A percentile compares a stretch with the other conserved stretches of the same genome.
Evolutionary conservation across 2,797 vertebrate species (phyloP).

Genomic region (Geotrypetes seraphini): DNA sequence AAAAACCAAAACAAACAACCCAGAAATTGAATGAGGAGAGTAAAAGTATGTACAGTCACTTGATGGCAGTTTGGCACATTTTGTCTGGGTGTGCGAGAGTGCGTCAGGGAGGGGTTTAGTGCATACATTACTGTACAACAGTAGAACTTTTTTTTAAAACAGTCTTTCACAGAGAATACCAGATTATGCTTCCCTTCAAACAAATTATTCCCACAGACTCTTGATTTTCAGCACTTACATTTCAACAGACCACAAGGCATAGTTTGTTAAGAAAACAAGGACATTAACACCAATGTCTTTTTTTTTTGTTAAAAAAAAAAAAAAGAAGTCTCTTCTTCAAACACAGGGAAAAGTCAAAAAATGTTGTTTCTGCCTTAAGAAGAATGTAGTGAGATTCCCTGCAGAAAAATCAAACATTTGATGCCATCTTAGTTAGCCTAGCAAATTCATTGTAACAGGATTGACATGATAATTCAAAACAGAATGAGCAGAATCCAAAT

Average conservation of each 20-base stretch:
- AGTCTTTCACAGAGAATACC: constrained; percentile 62
- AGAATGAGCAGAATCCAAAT: too few relatives aligned
- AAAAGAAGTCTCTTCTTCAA: constrained; percentile 65
- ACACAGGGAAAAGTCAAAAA: constrained; percentile 83
- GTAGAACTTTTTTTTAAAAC: constrained; percentile 68
- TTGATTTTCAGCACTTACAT: constrained; percentile 76
- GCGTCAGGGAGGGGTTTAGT: constrained; percentile 75
- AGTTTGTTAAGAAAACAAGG: constrained; percentile 48
- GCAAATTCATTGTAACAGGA: too few relatives aligned
- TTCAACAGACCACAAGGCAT: constrained; percentile 75
- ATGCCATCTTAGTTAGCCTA: constrained; percentile 65
- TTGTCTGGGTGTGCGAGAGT: constrained; percentile 59
- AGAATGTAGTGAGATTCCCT: constrained; percentile 62
- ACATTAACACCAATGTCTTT: constrained; percentile 67
- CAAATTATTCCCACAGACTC: constrained; percentile 56
- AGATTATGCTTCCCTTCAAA: constrained; percentile 56
- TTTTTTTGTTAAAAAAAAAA: constrained; percentile 59
- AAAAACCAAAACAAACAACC: too few relatives aligned
- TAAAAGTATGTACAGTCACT: constrained; percentile 89
- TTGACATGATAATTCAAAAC: constrained; percentile 52
- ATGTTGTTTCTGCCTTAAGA: constrained; percentile 89
- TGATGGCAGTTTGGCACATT: constrained; percentile 97
- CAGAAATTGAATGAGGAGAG: constrained; percentile 83
- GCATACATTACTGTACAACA: constrained; percentile 95
- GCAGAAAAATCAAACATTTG: constrained; percentile 68